phyloP scores from a whole-genome alignment of 2,113 vertebrate species.

The Orthonyx spaldingii region DNA sequence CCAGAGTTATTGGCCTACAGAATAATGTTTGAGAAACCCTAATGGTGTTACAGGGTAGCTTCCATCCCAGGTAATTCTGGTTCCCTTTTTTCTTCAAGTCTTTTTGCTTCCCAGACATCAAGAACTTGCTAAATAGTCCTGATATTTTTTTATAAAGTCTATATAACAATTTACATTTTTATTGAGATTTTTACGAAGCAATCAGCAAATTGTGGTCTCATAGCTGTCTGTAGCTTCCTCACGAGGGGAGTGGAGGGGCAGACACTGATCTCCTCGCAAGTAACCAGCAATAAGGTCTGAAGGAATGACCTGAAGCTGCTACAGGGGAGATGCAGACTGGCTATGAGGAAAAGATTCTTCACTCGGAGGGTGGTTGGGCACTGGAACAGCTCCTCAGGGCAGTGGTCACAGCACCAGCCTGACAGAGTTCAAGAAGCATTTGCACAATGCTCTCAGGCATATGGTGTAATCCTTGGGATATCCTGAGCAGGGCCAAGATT shows the following conservation, averaged over 20 bases:
- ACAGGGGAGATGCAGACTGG: not conserved
- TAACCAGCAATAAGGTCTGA: not conserved
- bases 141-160: not conserved
- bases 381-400: not conserved
- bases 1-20: not conserved
- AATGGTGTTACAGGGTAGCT: not conserved
- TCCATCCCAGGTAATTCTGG: not conserved
- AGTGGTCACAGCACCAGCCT: not conserved
- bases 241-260: rapidly evolving
- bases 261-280: not conserved
- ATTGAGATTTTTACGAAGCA: not conserved
- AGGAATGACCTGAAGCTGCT: not conserved
- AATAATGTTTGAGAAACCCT: not conserved
- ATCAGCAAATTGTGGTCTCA: not conserved
- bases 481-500: not conserved
- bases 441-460: not conserved
- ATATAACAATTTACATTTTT: not conserved
- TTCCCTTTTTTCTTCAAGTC: not conserved
- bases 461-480: not conserved
- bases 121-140: not conserved
- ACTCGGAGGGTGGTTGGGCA: rapidly evolving
- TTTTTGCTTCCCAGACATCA: not conserved
- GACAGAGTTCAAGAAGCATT: not conserved
- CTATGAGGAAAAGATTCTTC: not conserved
- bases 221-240: not conserved